A percentile compares a stretch with the other conserved stretches of the same genome.
These are phyloP conservation scores for Muscina levida DNA, from an alignment of 2,888 invertebrate genomes.

Conservation along the genomic window DNA sequence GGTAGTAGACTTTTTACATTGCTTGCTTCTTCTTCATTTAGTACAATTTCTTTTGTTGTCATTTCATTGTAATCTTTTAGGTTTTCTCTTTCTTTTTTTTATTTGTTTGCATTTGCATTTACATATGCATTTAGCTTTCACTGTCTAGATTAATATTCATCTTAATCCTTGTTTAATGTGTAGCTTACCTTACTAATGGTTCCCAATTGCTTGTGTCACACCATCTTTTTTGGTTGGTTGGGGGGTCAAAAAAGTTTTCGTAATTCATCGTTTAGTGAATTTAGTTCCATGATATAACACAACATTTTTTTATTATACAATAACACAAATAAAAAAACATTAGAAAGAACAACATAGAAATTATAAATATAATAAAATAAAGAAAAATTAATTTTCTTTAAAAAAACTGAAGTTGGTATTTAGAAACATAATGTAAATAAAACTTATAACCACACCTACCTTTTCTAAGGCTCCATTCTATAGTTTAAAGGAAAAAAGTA, in stretches of 20 bases:
- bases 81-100: too few relatives aligned
- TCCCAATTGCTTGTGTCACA: slow-evolving; percentile 80
- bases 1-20: slow-evolving; percentile 38
- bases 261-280: slow-evolving; percentile 52
- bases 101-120: too few relatives aligned
- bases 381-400: background rate
- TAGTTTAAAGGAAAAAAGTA: slow-evolving; percentile 43
- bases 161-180: slow-evolving; percentile 78
- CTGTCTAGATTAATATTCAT: slow-evolving; percentile 54
- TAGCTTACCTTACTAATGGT: slow-evolving; percentile 81
- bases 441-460: slow-evolving; percentile 43
- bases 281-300: slow-evolving; percentile 50
- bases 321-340: too few relatives aligned
- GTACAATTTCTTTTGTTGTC: background rate
- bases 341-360: slow-evolving; percentile 34
- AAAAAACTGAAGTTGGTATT: background rate
- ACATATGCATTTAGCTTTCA: slow-evolving; percentile 47
- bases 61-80: too few relatives aligned
- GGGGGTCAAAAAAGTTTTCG: slow-evolving; percentile 8
- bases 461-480: slow-evolving; percentile 49
- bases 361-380: slow-evolving; percentile 15
- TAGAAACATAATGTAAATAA: slow-evolving; percentile 14
- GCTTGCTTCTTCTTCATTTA: slow-evolving; percentile 16
- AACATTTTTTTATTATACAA: slow-evolving; percentile 37
- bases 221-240: slow-evolving; percentile 71